Conservation (phyloP, 2,888 invertebrate species). For the Pandemis heparana region DNA sequence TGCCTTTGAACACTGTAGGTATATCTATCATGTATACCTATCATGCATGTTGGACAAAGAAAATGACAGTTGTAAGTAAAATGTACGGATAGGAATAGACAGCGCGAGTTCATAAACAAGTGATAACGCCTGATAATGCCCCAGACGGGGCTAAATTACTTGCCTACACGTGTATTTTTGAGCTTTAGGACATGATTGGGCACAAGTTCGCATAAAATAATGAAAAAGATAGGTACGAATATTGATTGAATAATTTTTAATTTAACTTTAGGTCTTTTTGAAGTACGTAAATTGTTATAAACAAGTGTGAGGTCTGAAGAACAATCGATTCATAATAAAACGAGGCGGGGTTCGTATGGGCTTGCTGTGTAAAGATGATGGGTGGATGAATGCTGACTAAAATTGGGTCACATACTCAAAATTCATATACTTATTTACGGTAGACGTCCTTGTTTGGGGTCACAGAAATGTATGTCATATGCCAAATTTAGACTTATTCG, state of each 20-base stretch:
- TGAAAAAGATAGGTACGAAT: background rate
- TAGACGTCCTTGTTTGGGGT: too few species aligned
- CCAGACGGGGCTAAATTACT: slow-evolving; percentile 32
- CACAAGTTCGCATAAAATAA: background rate
- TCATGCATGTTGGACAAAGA: slow-evolving; percentile 7
- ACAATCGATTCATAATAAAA: too few species aligned
- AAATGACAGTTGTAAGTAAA: slow-evolving; percentile 7
- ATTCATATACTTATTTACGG: too few species aligned
- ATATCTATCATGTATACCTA: background rate
- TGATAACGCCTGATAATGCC: slow-evolving; percentile 33
- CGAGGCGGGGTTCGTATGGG: too few species aligned
- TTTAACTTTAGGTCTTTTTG: too few species aligned
- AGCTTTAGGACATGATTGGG: background rate
- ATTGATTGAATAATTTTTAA: background rate
- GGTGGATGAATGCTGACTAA: too few species aligned
- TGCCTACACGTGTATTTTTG: slow-evolving; percentile 1
- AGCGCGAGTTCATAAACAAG: slow-evolving; percentile 20
- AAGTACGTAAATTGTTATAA: too few species aligned
- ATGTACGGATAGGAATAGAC: slow-evolving; percentile 10
- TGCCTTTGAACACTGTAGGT: background rate
- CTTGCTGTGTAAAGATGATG: too few species aligned
- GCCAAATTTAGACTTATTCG: too few species aligned
- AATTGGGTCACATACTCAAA: too few species aligned
- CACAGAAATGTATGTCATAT: too few species aligned
- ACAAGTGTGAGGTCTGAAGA: too few species aligned